These are phyloP conservation scores for Malurus melanocephalus DNA, from an alignment of 2,113 vertebrate genomes.

Conservation along the genomic window DNA sequence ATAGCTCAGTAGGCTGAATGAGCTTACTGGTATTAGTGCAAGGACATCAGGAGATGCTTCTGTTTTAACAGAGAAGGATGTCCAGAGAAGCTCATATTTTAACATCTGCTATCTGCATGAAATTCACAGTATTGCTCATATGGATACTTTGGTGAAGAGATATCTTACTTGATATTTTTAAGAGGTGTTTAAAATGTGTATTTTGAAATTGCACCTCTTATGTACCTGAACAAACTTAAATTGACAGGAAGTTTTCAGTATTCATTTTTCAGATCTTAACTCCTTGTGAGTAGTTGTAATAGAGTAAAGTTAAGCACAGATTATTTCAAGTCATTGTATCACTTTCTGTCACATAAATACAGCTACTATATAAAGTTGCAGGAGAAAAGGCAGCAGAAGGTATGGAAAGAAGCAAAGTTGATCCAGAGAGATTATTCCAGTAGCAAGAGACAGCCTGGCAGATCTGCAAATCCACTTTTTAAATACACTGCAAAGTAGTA, in stretches of 20 bases:
- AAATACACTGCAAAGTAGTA: slow-evolving; percentile 22
- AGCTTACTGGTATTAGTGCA: neutral
- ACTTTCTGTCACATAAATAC: neutral
- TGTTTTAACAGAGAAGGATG: neutral
- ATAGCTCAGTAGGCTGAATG: neutral
- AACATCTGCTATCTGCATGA: neutral
- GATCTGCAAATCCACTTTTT: slow-evolving; percentile 52
- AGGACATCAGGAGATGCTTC: neutral
- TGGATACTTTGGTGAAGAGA: neutral
- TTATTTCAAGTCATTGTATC: slow-evolving; percentile 12
- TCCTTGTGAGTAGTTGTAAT: neutral
- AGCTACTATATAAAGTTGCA: neutral
- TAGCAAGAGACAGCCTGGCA: slow-evolving; percentile 45
- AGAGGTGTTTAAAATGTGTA: neutral
- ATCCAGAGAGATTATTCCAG: slow-evolving; percentile 55
- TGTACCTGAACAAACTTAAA: neutral
- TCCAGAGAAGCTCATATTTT: neutral
- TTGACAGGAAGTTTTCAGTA: neutral
- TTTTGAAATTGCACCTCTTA: neutral
- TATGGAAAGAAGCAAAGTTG: slow-evolving; percentile 38
- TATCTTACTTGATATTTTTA: neutral
- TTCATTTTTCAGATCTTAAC: neutral
- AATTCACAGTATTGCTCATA: neutral
- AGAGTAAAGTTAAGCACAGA: neutral
- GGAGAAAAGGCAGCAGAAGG: slow-evolving; percentile 17